Evolutionary conservation across 1,140 invertebrate species (phyloP).

Genomic region (Sycophila sp.): DNA sequence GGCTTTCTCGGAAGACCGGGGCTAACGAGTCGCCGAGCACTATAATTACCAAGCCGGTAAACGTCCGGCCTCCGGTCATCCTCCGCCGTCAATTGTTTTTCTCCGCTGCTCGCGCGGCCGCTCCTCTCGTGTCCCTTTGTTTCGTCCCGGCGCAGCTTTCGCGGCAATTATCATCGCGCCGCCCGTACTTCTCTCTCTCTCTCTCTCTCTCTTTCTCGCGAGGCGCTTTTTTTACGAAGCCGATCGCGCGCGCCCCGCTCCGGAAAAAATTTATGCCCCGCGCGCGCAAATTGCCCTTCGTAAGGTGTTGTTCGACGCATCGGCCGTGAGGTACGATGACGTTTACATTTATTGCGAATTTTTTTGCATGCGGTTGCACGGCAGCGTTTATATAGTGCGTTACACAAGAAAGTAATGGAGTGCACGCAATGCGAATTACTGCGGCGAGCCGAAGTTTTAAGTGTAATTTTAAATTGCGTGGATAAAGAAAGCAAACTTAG

Average conservation of each 20-base stretch:
- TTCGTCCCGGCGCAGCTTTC: neutral
- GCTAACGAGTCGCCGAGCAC: constrained; percentile 38
- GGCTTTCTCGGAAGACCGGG: constrained; percentile 24
- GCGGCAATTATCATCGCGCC: neutral
- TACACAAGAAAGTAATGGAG: too few relatives aligned
- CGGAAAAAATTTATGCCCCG: constrained; percentile 15
- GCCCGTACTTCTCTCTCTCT: neutral
- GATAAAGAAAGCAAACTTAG: too few relatives aligned
- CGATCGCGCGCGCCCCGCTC: neutral
- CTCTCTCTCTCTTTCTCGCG: neutral
- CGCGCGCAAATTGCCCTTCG: constrained; percentile 33
- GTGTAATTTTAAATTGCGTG: too few relatives aligned
- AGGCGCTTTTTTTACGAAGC: neutral
- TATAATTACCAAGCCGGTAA: constrained; percentile 36
- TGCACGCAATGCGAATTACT: too few relatives aligned
- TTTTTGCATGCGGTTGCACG: neutral
- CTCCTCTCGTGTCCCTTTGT: neutral
- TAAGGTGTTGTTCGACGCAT: constrained; percentile 28
- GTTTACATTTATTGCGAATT: constrained; percentile 11
- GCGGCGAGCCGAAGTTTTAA: too few relatives aligned
- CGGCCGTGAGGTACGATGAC: neutral
- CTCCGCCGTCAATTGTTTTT: neutral
- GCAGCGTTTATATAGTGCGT: neutral
- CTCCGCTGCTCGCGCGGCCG: neutral
- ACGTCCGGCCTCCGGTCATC: constrained; percentile 23